Evolutionary conservation across 2,113 vertebrate species (phyloP), one percentile per base, ranked within the genome.

Genomic region (Coptodon bakossiorum): DNA sequence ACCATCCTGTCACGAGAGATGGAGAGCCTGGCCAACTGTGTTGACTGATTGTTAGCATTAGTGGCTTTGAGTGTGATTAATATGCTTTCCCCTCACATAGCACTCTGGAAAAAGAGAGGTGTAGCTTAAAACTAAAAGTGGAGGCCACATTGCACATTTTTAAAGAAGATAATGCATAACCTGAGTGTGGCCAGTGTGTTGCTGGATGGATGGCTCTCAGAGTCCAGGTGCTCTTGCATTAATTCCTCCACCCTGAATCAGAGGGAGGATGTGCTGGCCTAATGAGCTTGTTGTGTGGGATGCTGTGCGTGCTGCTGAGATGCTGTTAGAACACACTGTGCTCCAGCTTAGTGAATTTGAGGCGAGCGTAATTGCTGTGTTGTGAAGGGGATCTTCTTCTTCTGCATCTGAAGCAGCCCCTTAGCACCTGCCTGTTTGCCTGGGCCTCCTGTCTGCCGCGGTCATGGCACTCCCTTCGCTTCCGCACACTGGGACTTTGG

Each of bases 31-130:
- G 84, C 93, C 90, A 94, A 95, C 95, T 86, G 92, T 91, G 90
- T 96, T 98, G 98, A 98, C 95, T 76, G 97, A 98, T 98, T 97
- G 97, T 98, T 97, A 97, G 95, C 82, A 97, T 98, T 98, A 97
- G 96, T 95, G 95, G 93, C 96, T 93, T 95, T 98, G 98, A 98
- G 96, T 97, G 96, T 98, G 98, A 99, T 98, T 98, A 98, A 98
- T 98, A 97, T 87, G 95, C 95, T 94, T 95, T 94, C 93, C 96
- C 92, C 96, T 96, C 95, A 96, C 94, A 96, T 96, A 96, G 96
- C 96, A 96, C 96, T 92, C 95, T 94, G 93, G 92, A 97, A 93
- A 93, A 89, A 90, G 89, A 94, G 88, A 93, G 93, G 95, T 95
- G 95, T 94, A 92, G 92, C 95, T 92, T 96, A 90, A 96, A 94